A percentile compares a stretch with the other conserved stretches of the same genome.
phyloP scores from a whole-genome alignment of 2,113 vertebrate species.

The Gallinago jamesoni region DNA sequence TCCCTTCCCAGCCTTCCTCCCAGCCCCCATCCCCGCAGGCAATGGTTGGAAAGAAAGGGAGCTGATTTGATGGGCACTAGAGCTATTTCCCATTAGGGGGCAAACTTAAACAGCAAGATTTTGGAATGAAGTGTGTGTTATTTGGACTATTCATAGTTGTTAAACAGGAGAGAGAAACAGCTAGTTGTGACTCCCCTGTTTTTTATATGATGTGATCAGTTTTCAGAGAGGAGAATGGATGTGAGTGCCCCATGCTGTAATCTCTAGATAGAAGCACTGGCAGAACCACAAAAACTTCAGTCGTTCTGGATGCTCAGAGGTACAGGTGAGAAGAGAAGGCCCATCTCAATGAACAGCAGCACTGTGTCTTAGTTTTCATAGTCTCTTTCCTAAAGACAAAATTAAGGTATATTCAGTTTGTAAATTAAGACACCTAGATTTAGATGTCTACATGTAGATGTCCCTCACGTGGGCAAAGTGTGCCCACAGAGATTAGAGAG shows the following conservation, averaged over 20 bases:
- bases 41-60: neutral
- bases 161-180: neutral
- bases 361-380: neutral
- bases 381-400: neutral
- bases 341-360: neutral
- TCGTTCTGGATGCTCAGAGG: neutral
- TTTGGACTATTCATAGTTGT: neutral
- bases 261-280: neutral
- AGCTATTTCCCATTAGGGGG: neutral
- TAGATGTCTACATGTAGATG: neutral
- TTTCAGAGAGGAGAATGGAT: neutral
- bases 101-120: neutral
- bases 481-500: neutral
- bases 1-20: neutral
- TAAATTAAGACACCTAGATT: neutral
- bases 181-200: neutral
- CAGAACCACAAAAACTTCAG: neutral
- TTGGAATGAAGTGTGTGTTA: neutral
- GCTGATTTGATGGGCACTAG: neutral
- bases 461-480: neutral
- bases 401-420: neutral
- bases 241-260: fast-evolving
- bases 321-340: neutral
- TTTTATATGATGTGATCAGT: neutral
- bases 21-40: neutral